Conservation (phyloP, 2,113 vertebrate species). For the Thunnus thynnus region DNA sequence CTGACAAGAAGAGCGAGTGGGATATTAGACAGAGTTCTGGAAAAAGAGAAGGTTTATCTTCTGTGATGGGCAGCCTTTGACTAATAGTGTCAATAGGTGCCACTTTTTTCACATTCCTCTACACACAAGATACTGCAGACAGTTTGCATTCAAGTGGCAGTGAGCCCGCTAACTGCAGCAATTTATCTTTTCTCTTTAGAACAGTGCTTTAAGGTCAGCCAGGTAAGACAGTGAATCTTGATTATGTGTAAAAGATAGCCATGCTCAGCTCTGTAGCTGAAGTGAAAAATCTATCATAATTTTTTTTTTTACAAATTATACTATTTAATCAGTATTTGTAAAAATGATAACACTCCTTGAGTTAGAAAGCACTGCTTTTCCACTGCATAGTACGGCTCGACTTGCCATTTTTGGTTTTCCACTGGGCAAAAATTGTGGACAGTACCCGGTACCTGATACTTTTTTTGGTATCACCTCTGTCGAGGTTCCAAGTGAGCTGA, state of each 20-base stretch:
- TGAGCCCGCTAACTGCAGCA: slow-evolving; percentile 62
- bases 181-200: slow-evolving; percentile 66
- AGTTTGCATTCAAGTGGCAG: slow-evolving; percentile 68
- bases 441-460: too few relatives aligned
- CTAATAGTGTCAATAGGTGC: slow-evolving; percentile 57
- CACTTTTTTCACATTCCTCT: slow-evolving; percentile 21
- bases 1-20: slow-evolving; percentile 57
- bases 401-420: too few relatives aligned
- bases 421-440: too few relatives aligned
- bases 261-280: slow-evolving; percentile 13
- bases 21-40: slow-evolving; percentile 35
- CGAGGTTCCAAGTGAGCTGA: too few relatives aligned
- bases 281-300: slow-evolving; percentile 43
- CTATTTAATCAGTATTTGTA: slow-evolving; percentile 41
- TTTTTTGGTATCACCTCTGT: too few relatives aligned
- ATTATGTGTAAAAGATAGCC: slow-evolving; percentile 57
- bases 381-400: too few relatives aligned
- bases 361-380: not conserved
- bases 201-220: slow-evolving; percentile 62
- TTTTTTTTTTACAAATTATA: slow-evolving; percentile 13
- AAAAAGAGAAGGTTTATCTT: slow-evolving; percentile 48
- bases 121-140: slow-evolving; percentile 27
- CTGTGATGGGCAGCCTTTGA: slow-evolving; percentile 52
- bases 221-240: slow-evolving; percentile 59
- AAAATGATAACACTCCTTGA: slow-evolving; percentile 10